Evolutionary conservation across 2,888 invertebrate genomes (phyloP).

Genomic region (Pristionchus maxplancki): DNA sequence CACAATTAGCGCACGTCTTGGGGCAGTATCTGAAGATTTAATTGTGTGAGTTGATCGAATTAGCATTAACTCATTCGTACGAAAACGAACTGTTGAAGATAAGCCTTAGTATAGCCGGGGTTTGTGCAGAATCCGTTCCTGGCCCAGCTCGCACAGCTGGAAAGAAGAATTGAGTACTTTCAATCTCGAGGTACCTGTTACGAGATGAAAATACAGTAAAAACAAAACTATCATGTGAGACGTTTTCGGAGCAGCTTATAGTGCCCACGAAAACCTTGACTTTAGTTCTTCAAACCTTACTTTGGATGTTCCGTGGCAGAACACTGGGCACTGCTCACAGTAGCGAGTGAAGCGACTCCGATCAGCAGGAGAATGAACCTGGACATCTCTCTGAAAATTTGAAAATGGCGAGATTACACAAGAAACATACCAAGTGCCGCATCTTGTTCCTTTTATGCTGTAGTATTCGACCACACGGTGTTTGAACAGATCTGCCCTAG

Average conservation of each 20-base stretch:
- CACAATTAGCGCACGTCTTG: not conserved
- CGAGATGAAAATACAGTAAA: too few relatives aligned
- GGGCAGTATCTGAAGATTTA: not conserved
- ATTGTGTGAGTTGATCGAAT: not conserved
- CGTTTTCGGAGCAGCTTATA: not conserved
- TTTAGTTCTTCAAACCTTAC: not conserved
- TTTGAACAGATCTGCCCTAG: not conserved
- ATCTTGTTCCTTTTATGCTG: not conserved
- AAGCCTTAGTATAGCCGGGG: not conserved
- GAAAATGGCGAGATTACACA: too few relatives aligned
- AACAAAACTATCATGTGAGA: not conserved
- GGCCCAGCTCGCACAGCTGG: conserved; percentile 8
- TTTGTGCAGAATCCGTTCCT: conserved; percentile 14
- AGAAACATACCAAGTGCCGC: not conserved
- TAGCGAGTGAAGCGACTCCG: not conserved
- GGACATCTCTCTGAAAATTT: not conserved
- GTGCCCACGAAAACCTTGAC: too few relatives aligned
- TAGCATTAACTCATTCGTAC: not conserved
- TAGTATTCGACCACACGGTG: not conserved
- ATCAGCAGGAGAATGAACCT: not conserved
- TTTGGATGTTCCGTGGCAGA: not conserved
- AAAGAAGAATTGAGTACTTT: not conserved
- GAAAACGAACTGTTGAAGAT: not conserved
- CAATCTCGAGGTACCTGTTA: too few relatives aligned
- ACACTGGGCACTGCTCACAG: not conserved